Conservation (phyloP, 30 jellyfish, hydroid and myxozoan species). For the Cassiopea xamachana region DNA sequence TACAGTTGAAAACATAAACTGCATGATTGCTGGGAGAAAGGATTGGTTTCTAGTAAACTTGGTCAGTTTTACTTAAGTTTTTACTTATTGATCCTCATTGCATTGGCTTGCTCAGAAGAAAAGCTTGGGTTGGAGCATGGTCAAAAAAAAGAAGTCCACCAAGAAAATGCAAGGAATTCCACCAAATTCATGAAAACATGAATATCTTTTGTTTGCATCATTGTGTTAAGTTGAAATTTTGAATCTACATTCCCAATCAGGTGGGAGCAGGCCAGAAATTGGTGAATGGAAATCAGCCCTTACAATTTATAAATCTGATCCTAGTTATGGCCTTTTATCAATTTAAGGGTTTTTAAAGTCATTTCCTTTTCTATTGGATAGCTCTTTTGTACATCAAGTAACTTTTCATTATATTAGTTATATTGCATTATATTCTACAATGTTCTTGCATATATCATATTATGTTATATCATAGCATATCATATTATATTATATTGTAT, state of each 20-base stretch:
- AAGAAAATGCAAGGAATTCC: no score
- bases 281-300: no score
- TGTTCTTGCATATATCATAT: background rate
- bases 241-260: background rate
- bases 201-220: background rate
- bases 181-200: background rate
- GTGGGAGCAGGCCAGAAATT: background rate
- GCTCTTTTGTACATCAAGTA: no score
- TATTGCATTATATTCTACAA: no score
- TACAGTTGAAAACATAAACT: slow-evolving; percentile 66
- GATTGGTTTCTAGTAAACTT: slow-evolving; percentile 65
- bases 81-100: background rate
- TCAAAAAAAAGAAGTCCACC: background rate
- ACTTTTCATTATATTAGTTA: no score
- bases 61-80: background rate
- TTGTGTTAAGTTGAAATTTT: background rate
- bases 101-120: background rate
- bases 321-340: no score
- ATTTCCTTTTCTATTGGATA: no score
- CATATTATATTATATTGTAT: background rate
- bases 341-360: no score
- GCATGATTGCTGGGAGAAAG: slow-evolving; percentile 67
- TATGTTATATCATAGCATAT: background rate
- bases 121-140: background rate
- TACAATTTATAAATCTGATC: no score